A percentile compares a stretch with the other conserved stretches of the same genome.
phyloP scores from a whole-genome alignment of 2,797 vertebrate species.

The Champsocephalus gunnari region DNA sequence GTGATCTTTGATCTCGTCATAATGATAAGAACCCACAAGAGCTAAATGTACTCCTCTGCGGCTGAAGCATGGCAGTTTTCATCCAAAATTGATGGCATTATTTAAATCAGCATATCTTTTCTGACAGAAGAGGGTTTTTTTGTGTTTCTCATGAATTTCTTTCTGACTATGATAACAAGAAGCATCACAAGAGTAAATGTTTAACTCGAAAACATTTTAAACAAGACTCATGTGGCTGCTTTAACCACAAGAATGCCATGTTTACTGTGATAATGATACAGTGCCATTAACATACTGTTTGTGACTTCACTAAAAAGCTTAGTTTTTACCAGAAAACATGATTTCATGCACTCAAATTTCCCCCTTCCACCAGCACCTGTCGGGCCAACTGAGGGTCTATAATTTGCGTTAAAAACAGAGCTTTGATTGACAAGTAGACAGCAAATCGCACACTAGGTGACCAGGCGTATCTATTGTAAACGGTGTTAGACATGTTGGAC shows the following conservation, averaged over 20 bases:
- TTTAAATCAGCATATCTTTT: constrained; percentile 40
- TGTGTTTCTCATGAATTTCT: constrained; percentile 6
- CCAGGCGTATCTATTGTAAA: constrained; percentile 69
- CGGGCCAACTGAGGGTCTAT: constrained; percentile 37
- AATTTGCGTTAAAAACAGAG: constrained; percentile 45
- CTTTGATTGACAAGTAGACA: constrained; percentile 74
- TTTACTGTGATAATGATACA: neutral
- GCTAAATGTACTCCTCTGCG: constrained; percentile 46
- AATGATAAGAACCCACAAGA: constrained; percentile 66
- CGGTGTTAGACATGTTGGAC: constrained; percentile 53
- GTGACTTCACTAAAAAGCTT: constrained; percentile 33
- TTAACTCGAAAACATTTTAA: neutral
- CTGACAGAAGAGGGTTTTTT: constrained; percentile 4
- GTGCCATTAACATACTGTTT: constrained; percentile 14
- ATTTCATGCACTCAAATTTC: constrained; percentile 27
- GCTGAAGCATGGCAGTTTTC: constrained; percentile 19
- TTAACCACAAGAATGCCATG: neutral
- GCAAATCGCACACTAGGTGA: constrained; percentile 69
- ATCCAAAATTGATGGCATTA: constrained; percentile 23
- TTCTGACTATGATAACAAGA: constrained; percentile 7
- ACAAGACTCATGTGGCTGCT: neutral
- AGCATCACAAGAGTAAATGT: constrained; percentile 9
- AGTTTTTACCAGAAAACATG: constrained; percentile 18
- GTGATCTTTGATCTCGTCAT: constrained; percentile 68
- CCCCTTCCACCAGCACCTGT: constrained; percentile 46